Evolutionary conservation across 2,113 vertebrate species (phyloP).

Genomic region (Hydrochoerus hydrochaeris): DNA sequence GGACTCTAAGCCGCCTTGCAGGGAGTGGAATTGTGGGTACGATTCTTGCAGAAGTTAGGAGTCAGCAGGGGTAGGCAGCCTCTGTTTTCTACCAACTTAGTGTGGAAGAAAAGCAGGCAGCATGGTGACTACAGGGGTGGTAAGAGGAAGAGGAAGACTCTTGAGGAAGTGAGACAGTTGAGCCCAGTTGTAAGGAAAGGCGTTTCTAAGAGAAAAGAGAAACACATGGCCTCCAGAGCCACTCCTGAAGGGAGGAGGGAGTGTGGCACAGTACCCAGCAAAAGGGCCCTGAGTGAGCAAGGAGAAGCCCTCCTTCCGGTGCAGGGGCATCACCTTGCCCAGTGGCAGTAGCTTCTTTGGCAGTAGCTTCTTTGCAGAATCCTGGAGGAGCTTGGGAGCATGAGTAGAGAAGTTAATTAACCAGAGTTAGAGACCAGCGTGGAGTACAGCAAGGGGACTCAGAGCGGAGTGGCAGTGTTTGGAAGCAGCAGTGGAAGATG

Average conservation of each 20-base stretch:
- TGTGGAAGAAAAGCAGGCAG: background rate
- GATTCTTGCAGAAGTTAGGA: background rate
- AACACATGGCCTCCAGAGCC: background rate
- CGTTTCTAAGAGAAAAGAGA: background rate
- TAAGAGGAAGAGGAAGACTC: background rate
- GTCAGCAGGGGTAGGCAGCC: background rate
- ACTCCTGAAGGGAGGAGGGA: background rate
- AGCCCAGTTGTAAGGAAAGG: background rate
- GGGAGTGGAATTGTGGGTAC: background rate
- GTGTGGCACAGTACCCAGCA: background rate
- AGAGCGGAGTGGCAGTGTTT: too few relatives aligned
- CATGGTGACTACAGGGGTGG: too few relatives aligned
- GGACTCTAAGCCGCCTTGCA: background rate
- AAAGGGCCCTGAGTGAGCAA: background rate
- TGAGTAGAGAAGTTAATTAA: background rate
- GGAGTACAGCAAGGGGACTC: background rate
- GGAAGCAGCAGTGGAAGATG: background rate
- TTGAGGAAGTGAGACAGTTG: background rate
- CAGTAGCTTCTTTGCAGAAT: background rate
- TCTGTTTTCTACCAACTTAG: background rate
- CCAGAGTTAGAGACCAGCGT: background rate
- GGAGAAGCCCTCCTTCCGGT: background rate
- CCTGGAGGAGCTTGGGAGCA: background rate
- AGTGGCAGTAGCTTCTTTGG: background rate
- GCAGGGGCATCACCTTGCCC: background rate